Percentiles rank a stretch among this genome's conserved stretches.
These are phyloP conservation scores for Plebejus anna DNA, from an alignment of 2,888 invertebrate genomes.

Conservation along the genomic window DNA sequence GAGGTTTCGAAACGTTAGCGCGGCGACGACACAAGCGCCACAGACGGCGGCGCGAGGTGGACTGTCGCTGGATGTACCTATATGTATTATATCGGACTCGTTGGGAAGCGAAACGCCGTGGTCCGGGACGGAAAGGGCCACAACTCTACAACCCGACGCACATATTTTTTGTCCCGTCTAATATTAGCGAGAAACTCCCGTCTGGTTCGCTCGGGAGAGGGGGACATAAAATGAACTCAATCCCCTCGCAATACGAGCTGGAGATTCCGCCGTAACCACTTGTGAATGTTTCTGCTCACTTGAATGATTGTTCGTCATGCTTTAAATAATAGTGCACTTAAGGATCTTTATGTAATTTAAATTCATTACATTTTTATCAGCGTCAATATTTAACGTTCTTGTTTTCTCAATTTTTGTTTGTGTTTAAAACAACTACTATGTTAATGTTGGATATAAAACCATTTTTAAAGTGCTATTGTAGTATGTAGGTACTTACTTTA, in stretches of 20 bases:
- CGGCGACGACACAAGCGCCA: constrained; percentile 49
- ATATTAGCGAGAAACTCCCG: constrained; percentile 66
- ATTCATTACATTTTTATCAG: not conserved
- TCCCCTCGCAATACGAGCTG: constrained; percentile 29
- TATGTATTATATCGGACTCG: constrained; percentile 36
- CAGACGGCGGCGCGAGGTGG: constrained; percentile 57
- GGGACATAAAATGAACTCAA: constrained; percentile 38
- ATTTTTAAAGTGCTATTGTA: not conserved
- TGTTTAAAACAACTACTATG: not conserved
- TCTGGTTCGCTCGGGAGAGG: constrained; percentile 56
- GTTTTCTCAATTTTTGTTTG: not conserved
- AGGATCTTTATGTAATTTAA: constrained; percentile 25
- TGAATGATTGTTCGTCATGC: constrained; percentile 25
- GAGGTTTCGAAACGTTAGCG: constrained; percentile 50
- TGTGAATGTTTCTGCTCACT: constrained; percentile 8
- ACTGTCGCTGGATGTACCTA: constrained; percentile 47
- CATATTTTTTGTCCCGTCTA: constrained; percentile 68
- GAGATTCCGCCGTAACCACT: not conserved
- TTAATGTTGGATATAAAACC: not conserved
- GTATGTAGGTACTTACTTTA: no score
- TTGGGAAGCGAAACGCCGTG: constrained; percentile 44
- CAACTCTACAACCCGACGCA: constrained; percentile 51
- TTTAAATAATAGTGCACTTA: constrained; percentile 23
- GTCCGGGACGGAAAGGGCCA: constrained; percentile 56
- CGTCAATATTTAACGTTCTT: constrained; percentile 5